These are phyloP conservation scores for Molanna angustata DNA, from an alignment of 2,888 invertebrate genomes.

Conservation along the genomic window DNA sequence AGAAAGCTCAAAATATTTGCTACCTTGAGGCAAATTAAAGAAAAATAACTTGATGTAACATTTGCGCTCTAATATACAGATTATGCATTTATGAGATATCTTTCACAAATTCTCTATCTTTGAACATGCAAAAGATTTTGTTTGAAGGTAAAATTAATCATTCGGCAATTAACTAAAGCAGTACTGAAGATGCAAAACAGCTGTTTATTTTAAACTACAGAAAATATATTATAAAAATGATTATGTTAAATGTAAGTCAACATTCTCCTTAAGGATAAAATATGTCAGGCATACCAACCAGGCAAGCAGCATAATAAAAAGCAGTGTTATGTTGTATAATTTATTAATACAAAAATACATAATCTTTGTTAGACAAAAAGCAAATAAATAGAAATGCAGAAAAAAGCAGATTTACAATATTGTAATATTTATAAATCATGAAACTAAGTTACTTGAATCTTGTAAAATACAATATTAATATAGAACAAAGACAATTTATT, in stretches of 20 bases:
- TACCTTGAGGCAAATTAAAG: too few species aligned
- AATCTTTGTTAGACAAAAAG: slow-evolving; percentile 13
- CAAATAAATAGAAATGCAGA: slow-evolving; percentile 20
- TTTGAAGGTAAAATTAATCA: too few species aligned
- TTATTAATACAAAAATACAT: slow-evolving; percentile 29
- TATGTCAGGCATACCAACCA: slow-evolving; percentile 13
- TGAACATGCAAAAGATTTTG: too few species aligned
- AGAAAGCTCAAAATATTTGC: too few species aligned
- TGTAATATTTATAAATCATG: neutral
- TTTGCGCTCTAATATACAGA: too few species aligned
- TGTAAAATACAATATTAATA: neutral
- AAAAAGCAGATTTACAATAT: slow-evolving; percentile 18
- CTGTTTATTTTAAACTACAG: too few species aligned
- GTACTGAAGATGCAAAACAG: too few species aligned
- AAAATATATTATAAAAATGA: too few species aligned
- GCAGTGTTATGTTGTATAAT: slow-evolving; percentile 24
- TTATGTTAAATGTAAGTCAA: neutral
- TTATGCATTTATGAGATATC: too few species aligned
- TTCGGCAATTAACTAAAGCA: too few species aligned
- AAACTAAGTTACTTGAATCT: neutral
- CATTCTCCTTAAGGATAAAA: slow-evolving; percentile 5
- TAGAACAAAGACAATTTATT: neutral
- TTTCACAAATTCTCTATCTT: too few species aligned
- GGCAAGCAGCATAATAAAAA: slow-evolving; percentile 26
- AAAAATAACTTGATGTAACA: too few species aligned